Percentiles rank a stretch among this genome's conserved stretches.
These are phyloP conservation scores for Crioceris asparagi DNA, from an alignment of 2,888 invertebrate genomes.

Conservation along the genomic window DNA sequence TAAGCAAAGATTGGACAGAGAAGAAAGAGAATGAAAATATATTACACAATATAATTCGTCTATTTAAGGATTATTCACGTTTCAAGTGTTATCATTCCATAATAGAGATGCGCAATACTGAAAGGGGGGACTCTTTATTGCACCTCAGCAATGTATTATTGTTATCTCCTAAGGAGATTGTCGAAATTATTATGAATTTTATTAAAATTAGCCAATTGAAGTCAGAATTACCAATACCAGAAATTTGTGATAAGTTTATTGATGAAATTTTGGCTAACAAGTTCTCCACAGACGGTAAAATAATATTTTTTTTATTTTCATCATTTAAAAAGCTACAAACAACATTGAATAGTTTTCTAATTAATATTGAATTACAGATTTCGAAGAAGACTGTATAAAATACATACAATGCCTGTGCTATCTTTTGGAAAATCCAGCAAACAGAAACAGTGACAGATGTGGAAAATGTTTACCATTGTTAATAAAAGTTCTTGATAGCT, in stretches of 20 bases:
- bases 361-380: too few relatives aligned
- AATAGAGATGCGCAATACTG: conserved; percentile 28
- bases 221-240: conserved; percentile 32
- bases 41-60: conserved; percentile 29
- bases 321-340: too few relatives aligned
- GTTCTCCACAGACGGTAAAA: conserved; percentile 20
- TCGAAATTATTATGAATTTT: conserved; percentile 34
- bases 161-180: conserved; percentile 29
- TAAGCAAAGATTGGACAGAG: conserved; percentile 27
- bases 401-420: conserved; percentile 31
- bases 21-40: conserved; percentile 26
- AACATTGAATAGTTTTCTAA: too few relatives aligned
- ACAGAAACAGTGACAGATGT: conserved; percentile 24
- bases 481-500: conserved; percentile 25
- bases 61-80: conserved; percentile 30
- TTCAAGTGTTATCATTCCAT: conserved; percentile 27
- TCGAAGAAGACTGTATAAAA: conserved; percentile 25
- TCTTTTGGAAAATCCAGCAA: conserved; percentile 28
- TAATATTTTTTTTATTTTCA: not conserved
- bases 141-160: conserved; percentile 28
- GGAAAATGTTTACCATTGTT: conserved; percentile 25
- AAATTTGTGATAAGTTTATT: conserved; percentile 29
- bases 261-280: conserved; percentile 24
- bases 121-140: conserved; percentile 29
- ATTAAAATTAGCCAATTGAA: conserved; percentile 24